Conservation (phyloP, 2,113 vertebrate genomes). For the Semnornis frantzii region DNA sequence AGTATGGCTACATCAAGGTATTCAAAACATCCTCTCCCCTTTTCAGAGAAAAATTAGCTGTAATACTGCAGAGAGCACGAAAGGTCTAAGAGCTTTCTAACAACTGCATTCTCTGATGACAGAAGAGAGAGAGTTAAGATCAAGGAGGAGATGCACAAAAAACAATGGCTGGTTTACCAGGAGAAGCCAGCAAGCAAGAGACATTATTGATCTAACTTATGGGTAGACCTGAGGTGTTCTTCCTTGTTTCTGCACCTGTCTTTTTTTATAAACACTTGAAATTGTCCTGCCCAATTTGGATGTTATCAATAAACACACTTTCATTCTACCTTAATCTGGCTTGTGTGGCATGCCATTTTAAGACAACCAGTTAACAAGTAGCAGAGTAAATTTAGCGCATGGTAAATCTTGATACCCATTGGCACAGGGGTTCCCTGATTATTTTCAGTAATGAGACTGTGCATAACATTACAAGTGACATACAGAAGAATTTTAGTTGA, state of each 20-base stretch:
- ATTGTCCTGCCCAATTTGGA: not conserved
- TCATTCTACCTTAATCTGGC: not conserved
- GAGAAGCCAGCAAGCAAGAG: not conserved
- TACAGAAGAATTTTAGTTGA: not conserved
- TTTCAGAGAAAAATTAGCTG: not conserved
- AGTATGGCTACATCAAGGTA: not conserved
- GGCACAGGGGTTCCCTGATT: not conserved
- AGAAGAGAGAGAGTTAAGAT: not conserved
- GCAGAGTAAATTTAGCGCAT: not conserved
- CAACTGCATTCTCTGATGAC: not conserved
- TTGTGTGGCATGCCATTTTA: not conserved
- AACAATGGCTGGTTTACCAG: not conserved
- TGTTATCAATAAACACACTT: conserved; percentile 24
- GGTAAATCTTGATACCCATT: not conserved
- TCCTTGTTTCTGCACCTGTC: conserved; percentile 11
- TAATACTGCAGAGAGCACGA: not conserved
- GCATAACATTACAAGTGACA: not conserved
- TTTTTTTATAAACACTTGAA: conserved; percentile 3
- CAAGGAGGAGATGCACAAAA: not conserved
- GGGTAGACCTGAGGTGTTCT: not conserved
- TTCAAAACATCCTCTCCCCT: not conserved
- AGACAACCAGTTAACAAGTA: not conserved
- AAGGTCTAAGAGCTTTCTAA: not conserved
- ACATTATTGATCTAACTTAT: not conserved
- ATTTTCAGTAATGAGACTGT: not conserved